Evolutionary conservation across 2,888 invertebrate genomes (phyloP).

Genomic region (Ashinkailepas kermadecensis): DNA sequence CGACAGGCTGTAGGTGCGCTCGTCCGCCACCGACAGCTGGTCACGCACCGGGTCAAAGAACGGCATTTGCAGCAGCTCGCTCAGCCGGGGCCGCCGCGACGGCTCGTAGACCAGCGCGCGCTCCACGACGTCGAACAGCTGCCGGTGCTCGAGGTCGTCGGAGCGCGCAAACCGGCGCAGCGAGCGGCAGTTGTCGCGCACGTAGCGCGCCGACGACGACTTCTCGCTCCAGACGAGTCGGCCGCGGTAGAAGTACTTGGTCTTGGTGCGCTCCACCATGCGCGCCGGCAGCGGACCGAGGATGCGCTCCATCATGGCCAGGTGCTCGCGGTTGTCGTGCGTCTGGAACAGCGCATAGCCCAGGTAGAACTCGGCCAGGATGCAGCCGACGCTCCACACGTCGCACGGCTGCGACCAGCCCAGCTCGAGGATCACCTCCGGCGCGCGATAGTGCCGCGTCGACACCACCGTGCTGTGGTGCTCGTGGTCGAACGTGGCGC

Average conservation of each 20-base stretch:
- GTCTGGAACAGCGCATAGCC: conserved; percentile 99
- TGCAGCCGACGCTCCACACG: conserved; percentile 99
- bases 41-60: background rate
- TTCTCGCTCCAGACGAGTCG: conserved; percentile 97
- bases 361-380: conserved; percentile 95
- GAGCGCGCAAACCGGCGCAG: conserved; percentile 46
- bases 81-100: conserved; percentile 71
- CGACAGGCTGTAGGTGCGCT: conserved; percentile 59
- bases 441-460: conserved; percentile 96
- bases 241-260: conserved; percentile 96
- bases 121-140: conserved; percentile 83
- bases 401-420: conserved; percentile 99
- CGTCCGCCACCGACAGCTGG: conserved; percentile 49
- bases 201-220: conserved; percentile 92
- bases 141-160: conserved; percentile 81
- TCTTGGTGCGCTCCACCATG: conserved; percentile 83
- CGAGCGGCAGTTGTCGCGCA: conserved; percentile 95
- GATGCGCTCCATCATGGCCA: conserved; percentile 99
- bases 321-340: conserved; percentile 97
- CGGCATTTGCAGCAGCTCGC: background rate
- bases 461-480: conserved; percentile 99
- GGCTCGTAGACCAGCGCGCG: conserved; percentile 98
- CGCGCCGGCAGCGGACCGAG: conserved; percentile 85
- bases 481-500: conserved; percentile 99
- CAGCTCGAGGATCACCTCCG: conserved; percentile 97